Conservation (phyloP, 2,888 invertebrate species). For the Aradus depressus region DNA sequence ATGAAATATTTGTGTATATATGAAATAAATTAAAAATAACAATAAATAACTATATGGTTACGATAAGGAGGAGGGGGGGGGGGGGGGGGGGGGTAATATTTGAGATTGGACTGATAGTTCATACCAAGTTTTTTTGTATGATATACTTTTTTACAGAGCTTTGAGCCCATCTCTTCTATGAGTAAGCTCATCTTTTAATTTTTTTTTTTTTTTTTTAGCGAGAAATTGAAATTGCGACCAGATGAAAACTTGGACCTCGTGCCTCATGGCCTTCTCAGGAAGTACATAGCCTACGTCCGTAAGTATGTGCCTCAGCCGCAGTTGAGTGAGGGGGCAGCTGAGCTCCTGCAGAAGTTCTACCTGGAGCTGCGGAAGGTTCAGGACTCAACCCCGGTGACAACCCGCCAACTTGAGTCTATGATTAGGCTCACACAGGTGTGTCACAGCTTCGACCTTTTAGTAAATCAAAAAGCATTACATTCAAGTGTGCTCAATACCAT, state of each 20-base stretch:
- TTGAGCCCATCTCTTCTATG: neutral
- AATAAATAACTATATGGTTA: too few relatives aligned
- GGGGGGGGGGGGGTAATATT: too few relatives aligned
- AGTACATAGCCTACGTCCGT: conserved; percentile 84
- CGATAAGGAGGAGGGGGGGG: too few relatives aligned
- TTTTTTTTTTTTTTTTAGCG: conserved; percentile 39
- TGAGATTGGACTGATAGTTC: too few relatives aligned
- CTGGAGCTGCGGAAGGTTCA: conserved; percentile 57
- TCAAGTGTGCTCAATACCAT: too few relatives aligned
- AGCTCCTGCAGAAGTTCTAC: conserved; percentile 65
- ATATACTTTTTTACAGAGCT: neutral
- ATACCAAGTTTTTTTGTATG: too few relatives aligned
- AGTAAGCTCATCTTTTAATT: neutral
- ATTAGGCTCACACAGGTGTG: conserved; percentile 65
- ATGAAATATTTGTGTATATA: too few relatives aligned
- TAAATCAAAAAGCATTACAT: too few relatives aligned
- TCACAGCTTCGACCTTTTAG: too few relatives aligned
- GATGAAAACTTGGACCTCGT: conserved; percentile 58
- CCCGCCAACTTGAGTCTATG: conserved; percentile 78
- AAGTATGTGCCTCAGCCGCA: conserved; percentile 69
- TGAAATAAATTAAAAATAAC: too few relatives aligned
- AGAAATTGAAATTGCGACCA: conserved; percentile 46
- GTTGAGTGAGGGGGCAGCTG: conserved; percentile 58
- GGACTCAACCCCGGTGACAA: conserved; percentile 70
- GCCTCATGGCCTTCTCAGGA: conserved; percentile 64